Base-by-base conservation (phyloP, 1,140 invertebrate species). In the Anastrepha ludens region DNA sequence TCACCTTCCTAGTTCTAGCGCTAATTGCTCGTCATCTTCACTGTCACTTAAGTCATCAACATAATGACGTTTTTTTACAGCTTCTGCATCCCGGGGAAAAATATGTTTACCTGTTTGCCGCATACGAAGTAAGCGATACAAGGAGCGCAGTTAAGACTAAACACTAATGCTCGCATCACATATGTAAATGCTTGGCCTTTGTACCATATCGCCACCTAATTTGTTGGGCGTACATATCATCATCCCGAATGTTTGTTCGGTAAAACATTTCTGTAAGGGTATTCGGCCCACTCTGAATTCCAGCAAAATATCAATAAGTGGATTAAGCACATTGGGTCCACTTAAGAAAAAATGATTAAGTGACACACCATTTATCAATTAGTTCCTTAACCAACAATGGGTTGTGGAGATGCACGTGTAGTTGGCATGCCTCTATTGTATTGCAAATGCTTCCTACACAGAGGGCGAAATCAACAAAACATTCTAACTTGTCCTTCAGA, bases 1-100 rank as follows among this genome's bases (percentile, higher is more conserved):
- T 67, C 4, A 91, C 89, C 50, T 90, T 8, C 90, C 89, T 29
- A 92, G 29, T 41, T 87, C 15, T 9, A 90, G 88, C 11, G 90
- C 50, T 15, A 59, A 41, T 9, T 55, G 86, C 0, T 90, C 89
- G 17, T 89, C 89, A 0, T 87, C 87, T 9, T 64, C 81, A 62
- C 89, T 90, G 85, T 92, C 89, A 8, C 93, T 87, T 81, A 89
- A 93, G 85, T 93, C 93, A 47, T 93, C 93, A 89, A 93, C 93
- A 78, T 93, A 93, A 87, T 91, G 91, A 67, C 91, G 88, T 2
- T 90, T 86, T 2, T 89, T 39, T 11, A 93, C 90, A 0, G 90
- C 91, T 0, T 90, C 39, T 0, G 89, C 91, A 0, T 91, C 91
- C 2, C 59, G 20, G 0, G 90, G 91, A 59, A 89, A 89, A 2